These are phyloP conservation scores for Paradoxurus hermaphroditus DNA, from an alignment of 2,113 vertebrate species.

Conservation along the genomic window DNA sequence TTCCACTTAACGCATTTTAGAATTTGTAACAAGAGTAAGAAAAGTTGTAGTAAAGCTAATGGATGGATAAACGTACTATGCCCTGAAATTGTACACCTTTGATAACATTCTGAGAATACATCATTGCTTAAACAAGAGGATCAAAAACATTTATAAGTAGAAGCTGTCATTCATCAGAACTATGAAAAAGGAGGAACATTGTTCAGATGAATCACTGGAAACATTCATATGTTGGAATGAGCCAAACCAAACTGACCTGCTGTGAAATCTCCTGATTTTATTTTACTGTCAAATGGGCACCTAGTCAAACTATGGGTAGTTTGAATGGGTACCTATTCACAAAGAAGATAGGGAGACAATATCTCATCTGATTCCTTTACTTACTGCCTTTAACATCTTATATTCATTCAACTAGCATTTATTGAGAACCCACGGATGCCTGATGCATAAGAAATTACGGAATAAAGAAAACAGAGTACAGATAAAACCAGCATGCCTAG, in stretches of 20 bases:
- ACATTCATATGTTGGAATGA: constrained; percentile 11
- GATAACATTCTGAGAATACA: neutral
- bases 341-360: neutral
- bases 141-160: neutral
- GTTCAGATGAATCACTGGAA: neutral
- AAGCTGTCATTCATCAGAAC: neutral
- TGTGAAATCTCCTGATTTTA: neutral
- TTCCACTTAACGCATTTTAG: neutral
- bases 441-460: neutral
- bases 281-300: neutral
- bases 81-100: neutral
- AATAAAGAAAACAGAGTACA: neutral
- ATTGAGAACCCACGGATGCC: neutral
- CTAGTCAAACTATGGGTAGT: neutral
- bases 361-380: neutral
- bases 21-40: neutral
- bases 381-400: neutral
- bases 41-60: neutral
- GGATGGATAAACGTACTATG: neutral
- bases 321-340: neutral
- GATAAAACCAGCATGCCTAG: neutral
- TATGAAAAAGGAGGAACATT: neutral
- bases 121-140: neutral
- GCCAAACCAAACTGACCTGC: neutral
- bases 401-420: neutral